Evolutionary conservation across 2,113 vertebrate genomes (phyloP).

Genomic region (Cynocephalus volans): DNA sequence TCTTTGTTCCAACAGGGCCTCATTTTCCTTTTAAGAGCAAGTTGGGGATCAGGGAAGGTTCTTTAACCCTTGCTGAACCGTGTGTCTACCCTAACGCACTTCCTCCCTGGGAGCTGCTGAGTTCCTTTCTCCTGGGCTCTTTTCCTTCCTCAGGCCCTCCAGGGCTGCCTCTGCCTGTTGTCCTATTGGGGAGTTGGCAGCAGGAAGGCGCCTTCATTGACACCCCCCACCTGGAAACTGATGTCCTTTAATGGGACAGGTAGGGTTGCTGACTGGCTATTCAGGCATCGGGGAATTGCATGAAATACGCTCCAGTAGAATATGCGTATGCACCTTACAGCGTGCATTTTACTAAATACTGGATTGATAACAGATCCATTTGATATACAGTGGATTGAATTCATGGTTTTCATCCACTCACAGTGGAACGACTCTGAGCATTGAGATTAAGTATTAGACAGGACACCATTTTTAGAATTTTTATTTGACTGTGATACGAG

Average conservation of each 20-base stretch:
- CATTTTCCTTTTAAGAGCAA: not conserved
- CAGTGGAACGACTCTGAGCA: not conserved
- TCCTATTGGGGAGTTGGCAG: not conserved
- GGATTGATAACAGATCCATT: not conserved
- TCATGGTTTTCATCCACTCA: not conserved
- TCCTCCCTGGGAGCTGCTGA: not conserved
- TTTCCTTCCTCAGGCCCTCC: not conserved
- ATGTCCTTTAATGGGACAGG: not conserved
- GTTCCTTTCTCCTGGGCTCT: accelerated
- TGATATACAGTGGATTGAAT: accelerated
- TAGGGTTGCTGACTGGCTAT: accelerated
- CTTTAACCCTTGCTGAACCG: not conserved
- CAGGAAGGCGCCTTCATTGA: not conserved
- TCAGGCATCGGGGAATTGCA: accelerated
- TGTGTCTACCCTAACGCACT: accelerated
- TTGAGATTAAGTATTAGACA: not conserved
- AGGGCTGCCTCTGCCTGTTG: too few relatives aligned
- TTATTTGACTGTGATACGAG: not conserved
- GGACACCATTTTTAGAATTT: not conserved
- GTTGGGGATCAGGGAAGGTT: accelerated
- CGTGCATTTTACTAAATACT: accelerated
- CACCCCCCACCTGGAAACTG: not conserved
- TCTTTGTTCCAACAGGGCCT: not conserved
- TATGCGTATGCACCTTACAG: accelerated
- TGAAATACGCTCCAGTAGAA: accelerated